Base-by-base conservation (phyloP, 2,113 vertebrate genomes). In the Cacatua alba region DNA sequence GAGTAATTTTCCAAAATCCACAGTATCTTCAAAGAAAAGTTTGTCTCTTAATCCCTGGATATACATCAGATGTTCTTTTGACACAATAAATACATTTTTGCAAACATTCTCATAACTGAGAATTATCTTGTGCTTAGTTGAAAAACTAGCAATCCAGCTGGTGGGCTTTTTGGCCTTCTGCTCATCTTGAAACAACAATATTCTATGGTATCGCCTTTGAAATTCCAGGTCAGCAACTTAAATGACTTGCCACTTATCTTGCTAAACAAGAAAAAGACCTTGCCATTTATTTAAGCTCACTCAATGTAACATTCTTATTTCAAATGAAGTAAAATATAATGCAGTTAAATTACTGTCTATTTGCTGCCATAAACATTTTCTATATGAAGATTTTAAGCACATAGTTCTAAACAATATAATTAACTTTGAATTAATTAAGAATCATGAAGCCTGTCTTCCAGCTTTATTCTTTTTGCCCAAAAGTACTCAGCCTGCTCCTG, bases 361-460 rank as follows among this genome's bases (percentile, higher is more conserved):
- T 97, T 96, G 87, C 96, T 97, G 92, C 96, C 90, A 97, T 97
- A 98, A 98, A 97, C 97, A 97, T 96, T 98, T 98, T 97, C 97
- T 97, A 88, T 98, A 97, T 96, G 94, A 97, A 97, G 96, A 96
- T 98, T 98, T 93, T 94, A 98, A 98, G 94, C 51, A 88, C 94
- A 95, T 63, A 91, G 95, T 97, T 98, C 97, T 95, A 97, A 98
- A 97, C 95, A 97, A 83, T 94, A 93, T 91, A 97, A 97, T 98
- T 98, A 98, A 97, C 96, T 98, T 97, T 95, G 97, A 96, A 97
- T 97, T 98, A 97, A 97, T 97, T 98, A 98, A 97, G 79, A 96
- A 96, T 96, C 95, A 82, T 46, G 92, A 97, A 94, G 95, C 88
- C 86, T 95, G 86, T 94, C 90, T 96, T 77, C 90, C 91, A 87